phyloP scores from a whole-genome alignment of 1,140 invertebrate species.

The Hormaphis cornu region DNA sequence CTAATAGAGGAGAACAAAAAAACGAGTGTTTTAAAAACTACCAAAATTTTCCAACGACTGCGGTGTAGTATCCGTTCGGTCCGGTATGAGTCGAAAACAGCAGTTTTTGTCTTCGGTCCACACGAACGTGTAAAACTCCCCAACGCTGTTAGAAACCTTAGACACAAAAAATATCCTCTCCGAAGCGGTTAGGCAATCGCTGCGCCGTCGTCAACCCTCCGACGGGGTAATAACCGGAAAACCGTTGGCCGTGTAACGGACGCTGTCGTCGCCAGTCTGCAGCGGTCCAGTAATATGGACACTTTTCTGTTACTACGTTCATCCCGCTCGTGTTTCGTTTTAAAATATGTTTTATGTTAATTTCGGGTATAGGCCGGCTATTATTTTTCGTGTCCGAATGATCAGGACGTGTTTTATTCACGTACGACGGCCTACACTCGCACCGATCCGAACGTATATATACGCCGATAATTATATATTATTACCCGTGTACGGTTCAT shows the following conservation, averaged over 20 bases:
- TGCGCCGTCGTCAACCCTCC: not conserved
- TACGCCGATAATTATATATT: conserved; percentile 20
- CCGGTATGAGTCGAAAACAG: too few relatives aligned
- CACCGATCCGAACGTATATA: conserved; percentile 18
- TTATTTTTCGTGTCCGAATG: conserved; percentile 26
- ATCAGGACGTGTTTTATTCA: conserved; percentile 14
- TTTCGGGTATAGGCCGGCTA: conserved; percentile 18
- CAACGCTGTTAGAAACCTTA: too few relatives aligned
- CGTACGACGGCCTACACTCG: conserved; percentile 19
- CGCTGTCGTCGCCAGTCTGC: not conserved
- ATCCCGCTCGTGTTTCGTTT: not conserved
- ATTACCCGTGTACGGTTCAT: too few relatives aligned
- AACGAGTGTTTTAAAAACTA: too few relatives aligned
- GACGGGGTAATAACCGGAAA: conserved; percentile 12
- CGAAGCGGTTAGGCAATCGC: not conserved
- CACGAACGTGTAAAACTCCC: too few relatives aligned
- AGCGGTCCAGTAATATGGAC: not conserved
- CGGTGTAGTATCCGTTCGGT: too few relatives aligned
- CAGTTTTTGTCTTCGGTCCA: too few relatives aligned
- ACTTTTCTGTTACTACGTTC: not conserved
- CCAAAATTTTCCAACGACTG: too few relatives aligned
- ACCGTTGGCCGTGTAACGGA: not conserved
- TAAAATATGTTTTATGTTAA: conserved; percentile 21
- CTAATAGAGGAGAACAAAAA: too few relatives aligned
- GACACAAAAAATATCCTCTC: too few relatives aligned